Evolutionary conservation across 2,888 invertebrate species (phyloP), one percentile per base, ranked within the genome.

Genomic region (Gymnocheta viridis): DNA sequence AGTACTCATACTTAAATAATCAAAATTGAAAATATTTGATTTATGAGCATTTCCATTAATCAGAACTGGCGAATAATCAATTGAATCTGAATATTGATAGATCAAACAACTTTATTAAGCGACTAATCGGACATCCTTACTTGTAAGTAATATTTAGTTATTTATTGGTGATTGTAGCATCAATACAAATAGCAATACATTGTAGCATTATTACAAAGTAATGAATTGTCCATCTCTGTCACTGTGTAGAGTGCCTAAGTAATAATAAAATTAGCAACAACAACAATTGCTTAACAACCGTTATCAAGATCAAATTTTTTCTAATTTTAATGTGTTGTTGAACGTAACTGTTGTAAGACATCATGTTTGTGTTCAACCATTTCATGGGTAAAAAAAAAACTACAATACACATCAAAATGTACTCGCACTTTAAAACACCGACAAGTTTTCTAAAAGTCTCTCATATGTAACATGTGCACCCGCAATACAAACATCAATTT

Each of bases 231-330:
- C n/a, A 2, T n/a, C 2, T 24, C 2, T 22, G 1, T 2, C 41
- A 24, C 9, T 19, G 14, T 29, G 51, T 79, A 79, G 79, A 54
- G 70, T 72, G 9, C 14, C 9, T 14, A 62, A 35, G 2, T 79
- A 56, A 54, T 72, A 47, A 44, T 10, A 38, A 54, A 35, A 22
- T 35, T 62, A 69, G 47, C 29, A 62, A 54, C 62, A 76, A 81
- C 60, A 76, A 81, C 81, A 81, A 81, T 69, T 74, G 74, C 69
- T 69, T 69, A 69, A 81, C 69, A 74, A 76, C 81, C 81, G 81
- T 69, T 81, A 81, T 81, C 81, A 81, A 76, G 74, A 81, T 81
- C 81, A 74, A 35, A 60, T 62, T 51, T 41, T 10, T 41, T 66
- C 47, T 17, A 32, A 38, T 38, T 76, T 66, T 54, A 44, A 44